phyloP scores from a whole-genome alignment of 2,888 invertebrate genomes.

The Lepidocyrtoides sp. region DNA sequence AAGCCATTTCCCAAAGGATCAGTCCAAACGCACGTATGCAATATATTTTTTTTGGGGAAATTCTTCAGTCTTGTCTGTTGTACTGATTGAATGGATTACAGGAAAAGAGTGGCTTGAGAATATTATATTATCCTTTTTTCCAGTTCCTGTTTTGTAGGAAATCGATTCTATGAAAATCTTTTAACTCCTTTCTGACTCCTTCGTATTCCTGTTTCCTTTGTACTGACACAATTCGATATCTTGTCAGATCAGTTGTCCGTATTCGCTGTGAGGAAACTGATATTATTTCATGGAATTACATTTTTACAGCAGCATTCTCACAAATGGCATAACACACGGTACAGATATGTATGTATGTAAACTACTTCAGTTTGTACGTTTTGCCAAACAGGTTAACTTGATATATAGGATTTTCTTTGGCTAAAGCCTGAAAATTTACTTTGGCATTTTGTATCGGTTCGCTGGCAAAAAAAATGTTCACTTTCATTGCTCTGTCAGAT shows the following conservation, averaged over 20 bases:
- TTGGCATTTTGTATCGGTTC: conserved; percentile 43
- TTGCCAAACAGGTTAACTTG: neutral
- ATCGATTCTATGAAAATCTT: conserved; percentile 64
- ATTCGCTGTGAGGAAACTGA: conserved; percentile 51
- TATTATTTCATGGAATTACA: conserved; percentile 50
- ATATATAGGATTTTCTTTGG: conserved; percentile 1
- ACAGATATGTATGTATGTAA: conserved; percentile 21
- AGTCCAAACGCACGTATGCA: neutral
- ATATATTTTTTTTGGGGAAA: conserved; percentile 47
- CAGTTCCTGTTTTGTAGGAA: conserved; percentile 54
- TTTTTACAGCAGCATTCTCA: neutral
- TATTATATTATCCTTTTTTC: conserved; percentile 48
- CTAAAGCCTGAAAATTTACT: conserved; percentile 5
- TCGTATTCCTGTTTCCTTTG: conserved; percentile 49
- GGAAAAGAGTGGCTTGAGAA: neutral
- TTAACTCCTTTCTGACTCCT: conserved; percentile 51
- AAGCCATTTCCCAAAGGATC: conserved; percentile 58
- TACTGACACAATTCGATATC: conserved; percentile 71
- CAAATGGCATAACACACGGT: neutral
- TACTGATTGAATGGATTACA: neutral
- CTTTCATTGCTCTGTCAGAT: conserved; percentile 44
- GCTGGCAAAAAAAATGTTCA: conserved; percentile 39
- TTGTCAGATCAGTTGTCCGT: conserved; percentile 69
- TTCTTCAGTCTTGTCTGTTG: conserved; percentile 29
- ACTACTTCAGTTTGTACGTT: neutral